These are phyloP conservation scores for Musca vetustissima DNA, from an alignment of 1,140 invertebrate species.

Conservation along the genomic window DNA sequence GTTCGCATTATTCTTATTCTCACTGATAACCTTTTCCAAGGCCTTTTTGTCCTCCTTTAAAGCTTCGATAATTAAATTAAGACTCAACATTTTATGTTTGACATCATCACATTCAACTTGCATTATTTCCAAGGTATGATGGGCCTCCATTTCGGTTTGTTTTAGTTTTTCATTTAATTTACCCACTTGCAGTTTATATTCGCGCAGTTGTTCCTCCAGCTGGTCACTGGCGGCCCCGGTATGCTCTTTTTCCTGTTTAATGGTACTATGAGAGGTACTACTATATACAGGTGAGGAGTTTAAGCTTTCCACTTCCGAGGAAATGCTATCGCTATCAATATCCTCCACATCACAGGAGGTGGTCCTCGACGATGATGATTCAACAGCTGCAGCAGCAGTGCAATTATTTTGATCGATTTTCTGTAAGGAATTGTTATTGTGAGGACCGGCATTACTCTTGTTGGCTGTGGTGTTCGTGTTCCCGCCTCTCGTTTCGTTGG, in stretches of 20 bases:
- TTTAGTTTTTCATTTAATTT: slow-evolving; percentile 25
- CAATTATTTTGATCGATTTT: too few relatives aligned
- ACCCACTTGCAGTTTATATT: slow-evolving; percentile 23
- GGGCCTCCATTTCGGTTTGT: slow-evolving; percentile 28
- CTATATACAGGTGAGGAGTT: slow-evolving; percentile 4
- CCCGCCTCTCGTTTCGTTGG: neutral
- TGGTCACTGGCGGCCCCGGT: neutral
- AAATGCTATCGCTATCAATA: neutral
- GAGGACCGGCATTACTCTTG: too few relatives aligned
- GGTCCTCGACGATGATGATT: too few relatives aligned
- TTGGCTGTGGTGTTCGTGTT: too few relatives aligned
- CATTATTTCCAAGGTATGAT: slow-evolving; percentile 46
- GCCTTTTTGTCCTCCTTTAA: slow-evolving; percentile 37
- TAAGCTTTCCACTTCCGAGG: slow-evolving; percentile 7
- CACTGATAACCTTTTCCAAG: slow-evolving; percentile 19
- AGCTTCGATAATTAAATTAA: slow-evolving; percentile 31
- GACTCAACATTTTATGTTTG: slow-evolving; percentile 34
- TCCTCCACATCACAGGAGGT: too few relatives aligned
- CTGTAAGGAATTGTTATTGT: too few relatives aligned
- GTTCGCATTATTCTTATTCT: slow-evolving; percentile 17
- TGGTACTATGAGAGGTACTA: neutral
- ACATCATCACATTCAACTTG: slow-evolving; percentile 45
- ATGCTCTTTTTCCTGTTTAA: neutral
- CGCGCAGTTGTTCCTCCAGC: slow-evolving; percentile 11
- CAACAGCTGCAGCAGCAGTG: too few relatives aligned